phyloP scores from a whole-genome alignment of 1,140 invertebrate species.

The Sinonovacula constricta region DNA sequence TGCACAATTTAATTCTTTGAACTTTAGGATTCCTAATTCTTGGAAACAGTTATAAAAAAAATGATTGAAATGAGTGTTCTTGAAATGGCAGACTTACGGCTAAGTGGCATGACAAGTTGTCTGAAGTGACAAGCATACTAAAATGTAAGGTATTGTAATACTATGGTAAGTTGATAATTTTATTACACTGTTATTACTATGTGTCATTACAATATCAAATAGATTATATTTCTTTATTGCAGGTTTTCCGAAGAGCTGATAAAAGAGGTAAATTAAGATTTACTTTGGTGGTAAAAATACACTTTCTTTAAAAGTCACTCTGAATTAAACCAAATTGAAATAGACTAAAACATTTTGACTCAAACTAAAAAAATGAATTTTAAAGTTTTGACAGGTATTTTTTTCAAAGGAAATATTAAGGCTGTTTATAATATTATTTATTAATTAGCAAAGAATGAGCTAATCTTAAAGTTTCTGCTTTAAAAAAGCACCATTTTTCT shows the following conservation, averaged over 20 bases:
- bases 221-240: constrained; percentile 45
- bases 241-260: constrained; percentile 73
- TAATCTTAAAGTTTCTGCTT: background rate
- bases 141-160: no score
- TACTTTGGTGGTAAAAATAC: background rate
- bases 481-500: background rate
- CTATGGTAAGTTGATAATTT: no score
- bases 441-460: background rate
- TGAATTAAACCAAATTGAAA: background rate
- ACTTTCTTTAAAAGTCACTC: background rate
- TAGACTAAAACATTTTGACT: background rate
- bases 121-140: no score
- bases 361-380: background rate
- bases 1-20: no score
- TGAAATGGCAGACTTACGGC: no score
- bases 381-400: background rate
- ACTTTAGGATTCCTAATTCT: no score
- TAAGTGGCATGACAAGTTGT: no score
- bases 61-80: no score
- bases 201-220: background rate
- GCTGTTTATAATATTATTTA: background rate
- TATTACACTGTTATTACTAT: no score
- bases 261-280: constrained; percentile 68
- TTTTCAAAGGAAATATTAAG: background rate
- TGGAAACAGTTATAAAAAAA: no score